phyloP scores from a whole-genome alignment of 37 sponge, comb jelly and placozoan species.

The Haliclona indistincta region DNA sequence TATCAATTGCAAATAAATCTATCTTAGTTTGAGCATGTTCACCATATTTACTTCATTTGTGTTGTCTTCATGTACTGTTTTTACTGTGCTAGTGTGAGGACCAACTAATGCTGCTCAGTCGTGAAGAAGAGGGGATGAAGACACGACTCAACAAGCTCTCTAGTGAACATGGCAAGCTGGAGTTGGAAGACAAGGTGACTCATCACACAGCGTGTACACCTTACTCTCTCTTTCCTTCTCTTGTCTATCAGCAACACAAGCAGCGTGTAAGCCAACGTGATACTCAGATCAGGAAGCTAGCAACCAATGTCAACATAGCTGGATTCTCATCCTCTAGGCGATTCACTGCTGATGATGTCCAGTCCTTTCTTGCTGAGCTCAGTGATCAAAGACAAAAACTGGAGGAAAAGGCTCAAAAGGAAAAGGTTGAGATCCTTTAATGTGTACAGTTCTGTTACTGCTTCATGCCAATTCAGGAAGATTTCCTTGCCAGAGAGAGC shows the following conservation, averaged over 20 bases:
- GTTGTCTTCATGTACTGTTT: neutral
- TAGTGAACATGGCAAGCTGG: conserved; percentile 32
- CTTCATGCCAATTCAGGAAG: conserved; percentile 16
- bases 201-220: neutral
- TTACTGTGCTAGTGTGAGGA: conserved; percentile 28
- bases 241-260: conserved; percentile 34
- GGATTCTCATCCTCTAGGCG: conserved; percentile 10
- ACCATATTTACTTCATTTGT: neutral
- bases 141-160: conserved; percentile 10
- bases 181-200: conserved; percentile 35
- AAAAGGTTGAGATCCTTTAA: neutral
- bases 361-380: conserved; percentile 28
- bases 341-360: conserved; percentile 5
- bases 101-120: conserved; percentile 2
- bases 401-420: conserved; percentile 25
- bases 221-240: neutral
- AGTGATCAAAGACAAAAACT: neutral
- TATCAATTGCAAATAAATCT: neutral
- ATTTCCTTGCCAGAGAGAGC: conserved; percentile 26
- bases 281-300: conserved; percentile 15
- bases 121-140: conserved; percentile 14
- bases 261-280: conserved; percentile 29
- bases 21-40: conserved; percentile 1
- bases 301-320: conserved; percentile 10
- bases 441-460: neutral